Evolutionary conservation across 2,113 vertebrate genomes (phyloP).

Genomic region (Macroglossus sobrinus): DNA sequence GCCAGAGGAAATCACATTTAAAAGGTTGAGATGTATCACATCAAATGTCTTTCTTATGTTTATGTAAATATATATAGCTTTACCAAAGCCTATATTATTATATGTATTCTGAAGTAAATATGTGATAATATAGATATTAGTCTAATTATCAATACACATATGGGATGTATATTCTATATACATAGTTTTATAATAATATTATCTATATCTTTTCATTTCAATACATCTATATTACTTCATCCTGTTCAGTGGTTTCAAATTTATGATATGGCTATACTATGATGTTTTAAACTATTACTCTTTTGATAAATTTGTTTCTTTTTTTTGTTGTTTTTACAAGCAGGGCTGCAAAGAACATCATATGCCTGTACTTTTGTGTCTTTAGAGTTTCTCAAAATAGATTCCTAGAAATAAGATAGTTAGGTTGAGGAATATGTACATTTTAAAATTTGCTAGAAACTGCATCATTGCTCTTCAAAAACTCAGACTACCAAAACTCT

Average conservation of each 20-base stretch:
- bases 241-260: not conserved
- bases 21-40: not conserved
- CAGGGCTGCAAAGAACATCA: not conserved
- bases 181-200: not conserved
- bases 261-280: not conserved
- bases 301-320: not conserved
- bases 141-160: not conserved
- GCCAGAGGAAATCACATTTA: not conserved
- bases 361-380: not conserved
- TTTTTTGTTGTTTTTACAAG: not conserved
- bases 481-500: not conserved
- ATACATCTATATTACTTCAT: not conserved
- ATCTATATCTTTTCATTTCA: not conserved
- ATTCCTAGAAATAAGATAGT: not conserved
- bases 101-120: not conserved
- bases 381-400: not conserved
- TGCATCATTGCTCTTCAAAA: not conserved
- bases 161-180: not conserved
- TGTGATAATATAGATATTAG: not conserved
- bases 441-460: not conserved
- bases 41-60: not conserved
- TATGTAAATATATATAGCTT: not conserved
- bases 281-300: not conserved
- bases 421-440: not conserved
- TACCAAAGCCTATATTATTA: not conserved